Conservation (phyloP, 2,888 invertebrate species). For the Chorisops tibialis region DNA sequence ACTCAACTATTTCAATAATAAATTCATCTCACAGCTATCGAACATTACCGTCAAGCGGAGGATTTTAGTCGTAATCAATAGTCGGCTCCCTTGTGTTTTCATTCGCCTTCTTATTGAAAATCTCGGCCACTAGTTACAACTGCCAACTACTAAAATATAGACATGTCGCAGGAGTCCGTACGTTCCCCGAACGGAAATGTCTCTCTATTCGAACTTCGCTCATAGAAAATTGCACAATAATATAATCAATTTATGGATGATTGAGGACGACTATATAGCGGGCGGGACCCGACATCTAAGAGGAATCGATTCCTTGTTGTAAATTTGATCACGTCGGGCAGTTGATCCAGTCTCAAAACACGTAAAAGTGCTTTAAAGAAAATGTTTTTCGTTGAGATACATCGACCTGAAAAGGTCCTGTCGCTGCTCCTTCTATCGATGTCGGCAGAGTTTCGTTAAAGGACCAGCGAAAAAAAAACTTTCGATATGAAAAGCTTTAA, state of each 20-base stretch:
- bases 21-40: slow-evolving; percentile 22
- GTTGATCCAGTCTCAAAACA: slow-evolving; percentile 25
- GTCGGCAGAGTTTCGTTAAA: too few species aligned
- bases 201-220: not conserved
- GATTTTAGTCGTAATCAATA: slow-evolving; percentile 14
- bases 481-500: not conserved
- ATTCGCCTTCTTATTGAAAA: not conserved
- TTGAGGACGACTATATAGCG: not conserved
- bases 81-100: not conserved
- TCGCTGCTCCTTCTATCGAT: too few species aligned
- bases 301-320: slow-evolving; percentile 18
- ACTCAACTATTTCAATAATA: slow-evolving; percentile 22
- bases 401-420: not conserved
- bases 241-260: slow-evolving; percentile 23
- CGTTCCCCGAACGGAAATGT: not conserved
- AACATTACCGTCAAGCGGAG: slow-evolving; percentile 4
- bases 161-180: not conserved
- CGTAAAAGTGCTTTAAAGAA: slow-evolving; percentile 27
- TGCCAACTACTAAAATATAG: too few species aligned
- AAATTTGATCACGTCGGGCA: slow-evolving; percentile 26
- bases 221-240: slow-evolving; percentile 6
- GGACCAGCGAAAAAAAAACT: too few species aligned
- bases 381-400: slow-evolving; percentile 12
- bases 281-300: not conserved
- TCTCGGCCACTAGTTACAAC: slow-evolving; percentile 1